phyloP scores from a whole-genome alignment of 2,888 invertebrate species.

The Cerastis rubricosa region DNA sequence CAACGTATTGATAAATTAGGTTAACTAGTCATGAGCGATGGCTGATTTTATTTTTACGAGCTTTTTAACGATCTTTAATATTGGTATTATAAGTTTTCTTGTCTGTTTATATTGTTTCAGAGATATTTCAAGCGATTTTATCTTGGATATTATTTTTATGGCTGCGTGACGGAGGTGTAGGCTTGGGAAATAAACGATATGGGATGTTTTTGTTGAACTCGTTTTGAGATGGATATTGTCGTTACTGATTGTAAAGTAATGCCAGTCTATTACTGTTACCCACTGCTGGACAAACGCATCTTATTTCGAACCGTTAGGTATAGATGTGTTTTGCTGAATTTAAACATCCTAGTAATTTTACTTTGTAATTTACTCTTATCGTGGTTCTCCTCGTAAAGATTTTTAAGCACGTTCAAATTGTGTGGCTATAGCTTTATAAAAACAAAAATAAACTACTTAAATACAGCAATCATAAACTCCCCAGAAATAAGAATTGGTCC shows the following conservation, averaged over 20 bases:
- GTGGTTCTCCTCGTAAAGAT: background rate
- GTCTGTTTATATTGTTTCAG: slow-evolving; percentile 52
- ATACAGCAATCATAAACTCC: slow-evolving; percentile 24
- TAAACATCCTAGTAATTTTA: background rate
- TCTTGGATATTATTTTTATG: slow-evolving; percentile 48
- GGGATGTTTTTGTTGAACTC: background rate
- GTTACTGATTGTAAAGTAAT: background rate
- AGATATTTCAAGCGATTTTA: slow-evolving; percentile 53
- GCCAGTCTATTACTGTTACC: background rate
- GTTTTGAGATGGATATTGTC: background rate
- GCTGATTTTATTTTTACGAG: slow-evolving; percentile 60
- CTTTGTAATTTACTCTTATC: background rate
- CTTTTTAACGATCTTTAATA: slow-evolving; percentile 57
- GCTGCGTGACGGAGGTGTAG: slow-evolving; percentile 9
- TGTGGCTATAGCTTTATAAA: background rate
- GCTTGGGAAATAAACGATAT: slow-evolving; percentile 26
- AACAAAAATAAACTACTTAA: slow-evolving; percentile 28
- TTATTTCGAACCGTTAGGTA: background rate
- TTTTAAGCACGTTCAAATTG: background rate
- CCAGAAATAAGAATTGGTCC: slow-evolving; percentile 25
- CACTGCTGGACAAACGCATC: background rate
- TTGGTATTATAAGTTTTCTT: slow-evolving; percentile 56
- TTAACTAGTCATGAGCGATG: slow-evolving; percentile 48
- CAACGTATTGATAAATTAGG: slow-evolving; percentile 56
- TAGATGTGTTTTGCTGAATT: background rate